phyloP scores from a whole-genome alignment of 2,797 vertebrate genomes.

The Peromyscus nudipes region DNA sequence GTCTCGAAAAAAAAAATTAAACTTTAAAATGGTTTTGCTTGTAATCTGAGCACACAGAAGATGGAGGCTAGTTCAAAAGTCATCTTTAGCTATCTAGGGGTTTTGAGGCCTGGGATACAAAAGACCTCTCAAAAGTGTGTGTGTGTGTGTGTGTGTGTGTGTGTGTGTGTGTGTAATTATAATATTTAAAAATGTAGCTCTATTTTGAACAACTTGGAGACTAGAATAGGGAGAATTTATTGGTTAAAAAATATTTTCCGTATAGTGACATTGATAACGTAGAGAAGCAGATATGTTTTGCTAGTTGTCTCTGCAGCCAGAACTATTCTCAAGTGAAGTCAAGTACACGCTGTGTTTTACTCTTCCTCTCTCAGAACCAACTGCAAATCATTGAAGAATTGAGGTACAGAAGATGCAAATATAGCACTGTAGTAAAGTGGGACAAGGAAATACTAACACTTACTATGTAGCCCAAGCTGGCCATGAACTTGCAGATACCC shows the following conservation, averaged over 20 bases:
- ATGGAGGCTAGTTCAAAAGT: no score
- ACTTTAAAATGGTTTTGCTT: background rate
- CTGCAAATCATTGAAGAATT: constrained; percentile 10
- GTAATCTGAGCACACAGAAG: background rate
- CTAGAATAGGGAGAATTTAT: background rate
- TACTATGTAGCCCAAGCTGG: background rate
- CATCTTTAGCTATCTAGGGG: background rate
- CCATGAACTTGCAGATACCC: background rate
- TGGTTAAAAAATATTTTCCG: background rate
- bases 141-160: background rate
- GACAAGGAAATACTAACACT: background rate
- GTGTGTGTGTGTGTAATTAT: background rate
- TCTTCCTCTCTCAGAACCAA: constrained; percentile 41
- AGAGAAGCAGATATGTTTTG: background rate
- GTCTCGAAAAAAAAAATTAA: constrained; percentile 40
- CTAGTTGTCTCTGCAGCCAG: constrained; percentile 36
- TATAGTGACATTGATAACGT: background rate
- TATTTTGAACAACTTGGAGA: constrained; percentile 32
- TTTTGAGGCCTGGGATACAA: background rate
- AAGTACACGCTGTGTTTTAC: background rate
- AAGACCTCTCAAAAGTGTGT: background rate
- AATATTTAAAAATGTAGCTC: constrained; percentile 43
- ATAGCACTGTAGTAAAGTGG: background rate
- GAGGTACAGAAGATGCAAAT: constrained; percentile 37
- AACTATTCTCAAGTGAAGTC: constrained; percentile 18